Evolutionary conservation across 2,888 invertebrate genomes (phyloP).

Genomic region (Aelia acuminata): DNA sequence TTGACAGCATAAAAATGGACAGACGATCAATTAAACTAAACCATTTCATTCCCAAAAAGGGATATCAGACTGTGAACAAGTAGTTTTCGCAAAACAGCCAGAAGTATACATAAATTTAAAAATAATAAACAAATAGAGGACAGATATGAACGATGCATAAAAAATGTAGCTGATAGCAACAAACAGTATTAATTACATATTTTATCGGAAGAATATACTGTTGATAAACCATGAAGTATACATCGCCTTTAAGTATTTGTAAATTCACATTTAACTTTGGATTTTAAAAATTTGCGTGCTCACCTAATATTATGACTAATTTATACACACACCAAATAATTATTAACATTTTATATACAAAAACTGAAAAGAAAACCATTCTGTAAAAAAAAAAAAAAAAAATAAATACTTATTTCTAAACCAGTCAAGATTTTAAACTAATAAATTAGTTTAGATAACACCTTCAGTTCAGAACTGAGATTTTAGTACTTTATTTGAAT

Average conservation of each 20-base stretch:
- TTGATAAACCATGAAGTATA: neutral
- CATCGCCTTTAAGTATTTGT: neutral
- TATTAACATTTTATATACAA: conserved; percentile 7
- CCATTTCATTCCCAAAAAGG: neutral
- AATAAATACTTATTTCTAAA: conserved; percentile 45
- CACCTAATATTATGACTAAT: neutral
- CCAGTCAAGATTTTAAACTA: conserved; percentile 39
- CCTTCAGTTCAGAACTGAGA: neutral
- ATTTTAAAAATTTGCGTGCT: neutral
- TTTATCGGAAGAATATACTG: neutral
- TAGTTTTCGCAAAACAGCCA: neutral
- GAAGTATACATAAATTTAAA: too few species aligned
- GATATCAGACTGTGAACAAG: neutral
- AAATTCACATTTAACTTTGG: neutral
- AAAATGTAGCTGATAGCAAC: neutral
- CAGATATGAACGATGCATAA: neutral
- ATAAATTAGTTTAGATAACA: conserved; percentile 25
- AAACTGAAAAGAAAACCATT: neutral
- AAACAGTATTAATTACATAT: neutral
- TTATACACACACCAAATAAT: conserved; percentile 2
- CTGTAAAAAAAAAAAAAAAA: conserved; percentile 34
- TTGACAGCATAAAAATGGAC: neutral
- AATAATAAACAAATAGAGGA: neutral
- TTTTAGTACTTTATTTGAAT: neutral
- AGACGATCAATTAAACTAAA: neutral